These are phyloP conservation scores for Stenotaenia linearis DNA, from an alignment of 2,888 invertebrate species.

Conservation along the genomic window DNA sequence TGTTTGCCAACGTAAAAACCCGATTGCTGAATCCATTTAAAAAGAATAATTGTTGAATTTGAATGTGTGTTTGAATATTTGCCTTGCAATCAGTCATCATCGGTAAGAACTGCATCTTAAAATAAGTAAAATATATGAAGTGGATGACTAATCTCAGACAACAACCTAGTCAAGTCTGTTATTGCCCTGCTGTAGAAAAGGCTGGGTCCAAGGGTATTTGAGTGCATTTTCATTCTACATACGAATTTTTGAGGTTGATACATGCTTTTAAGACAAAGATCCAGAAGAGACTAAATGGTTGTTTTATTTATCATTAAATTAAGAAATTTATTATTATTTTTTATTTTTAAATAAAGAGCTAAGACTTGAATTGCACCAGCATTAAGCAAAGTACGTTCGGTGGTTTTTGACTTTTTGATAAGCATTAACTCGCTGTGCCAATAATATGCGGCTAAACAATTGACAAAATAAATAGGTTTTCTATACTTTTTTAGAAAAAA, in stretches of 20 bases:
- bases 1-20: not conserved
- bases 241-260: not conserved
- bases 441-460: not conserved
- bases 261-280: not conserved
- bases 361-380: not conserved
- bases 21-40: not conserved
- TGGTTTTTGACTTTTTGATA: not conserved
- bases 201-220: slow-evolving; percentile 27
- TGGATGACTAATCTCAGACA: slow-evolving; percentile 13
- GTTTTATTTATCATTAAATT: not conserved
- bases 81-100: not conserved
- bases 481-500: not conserved
- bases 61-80: not conserved
- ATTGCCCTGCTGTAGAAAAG: slow-evolving; percentile 28
- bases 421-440: not conserved
- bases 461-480: not conserved
- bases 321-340: not conserved
- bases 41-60: not conserved
- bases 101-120: not conserved
- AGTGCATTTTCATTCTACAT: not conserved
- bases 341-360: not conserved
- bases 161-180: slow-evolving; percentile 27
- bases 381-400: not conserved
- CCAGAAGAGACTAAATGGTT: not conserved
- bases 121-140: not conserved